These are phyloP conservation scores for Aplodontia rufa DNA, from an alignment of 2,113 vertebrate genomes.

Conservation along the genomic window DNA sequence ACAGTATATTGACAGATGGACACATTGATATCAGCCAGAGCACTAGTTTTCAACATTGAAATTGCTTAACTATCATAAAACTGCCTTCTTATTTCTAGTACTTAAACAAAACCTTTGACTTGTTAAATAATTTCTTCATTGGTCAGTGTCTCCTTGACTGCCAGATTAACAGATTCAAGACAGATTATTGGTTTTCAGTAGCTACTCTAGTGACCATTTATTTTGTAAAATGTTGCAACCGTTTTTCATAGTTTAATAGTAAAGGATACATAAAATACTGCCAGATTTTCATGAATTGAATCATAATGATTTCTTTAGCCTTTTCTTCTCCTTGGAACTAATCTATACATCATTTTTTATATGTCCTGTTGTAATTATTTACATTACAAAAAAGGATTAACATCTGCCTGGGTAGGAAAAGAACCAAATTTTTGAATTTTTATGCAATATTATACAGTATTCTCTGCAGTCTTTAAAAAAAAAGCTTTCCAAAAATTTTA, in stretches of 20 bases:
- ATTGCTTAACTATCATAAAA: background rate
- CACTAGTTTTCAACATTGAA: background rate
- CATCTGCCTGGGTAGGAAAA: constrained; percentile 50
- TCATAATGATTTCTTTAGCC: background rate
- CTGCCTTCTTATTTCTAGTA: background rate
- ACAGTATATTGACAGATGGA: background rate
- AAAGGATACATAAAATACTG: background rate
- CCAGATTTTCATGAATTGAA: background rate
- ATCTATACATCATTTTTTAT: constrained; percentile 53
- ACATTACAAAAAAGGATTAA: constrained; percentile 62
- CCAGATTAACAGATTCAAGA: background rate
- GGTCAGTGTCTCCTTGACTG: background rate
- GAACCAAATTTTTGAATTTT: constrained; percentile 29
- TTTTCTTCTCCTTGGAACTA: constrained; percentile 23
- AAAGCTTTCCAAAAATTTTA: background rate
- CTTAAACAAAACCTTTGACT: background rate
- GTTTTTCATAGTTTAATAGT: background rate
- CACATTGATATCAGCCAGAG: background rate
- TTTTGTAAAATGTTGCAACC: background rate
- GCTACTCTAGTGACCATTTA: background rate
- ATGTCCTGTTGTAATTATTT: background rate
- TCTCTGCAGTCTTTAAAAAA: background rate
- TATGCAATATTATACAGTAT: background rate
- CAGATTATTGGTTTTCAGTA: background rate
- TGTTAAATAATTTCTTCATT: background rate